These are phyloP conservation scores for Aegithalos caudatus DNA, from an alignment of 2,113 vertebrate species.

Conservation along the genomic window DNA sequence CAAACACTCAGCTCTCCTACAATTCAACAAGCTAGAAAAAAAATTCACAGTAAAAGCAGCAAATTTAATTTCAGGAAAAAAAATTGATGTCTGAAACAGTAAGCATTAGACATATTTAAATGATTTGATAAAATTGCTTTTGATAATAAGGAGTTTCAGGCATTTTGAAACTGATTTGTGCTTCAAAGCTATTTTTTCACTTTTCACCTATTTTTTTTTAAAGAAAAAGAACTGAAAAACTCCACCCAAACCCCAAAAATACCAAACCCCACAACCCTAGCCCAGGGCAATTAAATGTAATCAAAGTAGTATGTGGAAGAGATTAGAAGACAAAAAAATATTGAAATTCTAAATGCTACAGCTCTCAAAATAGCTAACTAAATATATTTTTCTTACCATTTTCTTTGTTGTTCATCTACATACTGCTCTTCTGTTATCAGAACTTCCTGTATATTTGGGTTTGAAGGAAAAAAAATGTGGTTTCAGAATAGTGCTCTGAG, in stretches of 20 bases:
- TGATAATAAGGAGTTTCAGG: background rate
- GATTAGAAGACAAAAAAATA: background rate
- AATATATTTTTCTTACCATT: background rate
- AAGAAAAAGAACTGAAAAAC: background rate
- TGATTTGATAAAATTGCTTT: background rate
- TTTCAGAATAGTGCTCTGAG: background rate
- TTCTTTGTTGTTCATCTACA: background rate
- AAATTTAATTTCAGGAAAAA: background rate
- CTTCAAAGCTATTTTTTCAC: background rate
- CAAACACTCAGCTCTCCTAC: background rate
- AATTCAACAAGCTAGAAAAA: background rate
- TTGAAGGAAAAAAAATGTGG: background rate
- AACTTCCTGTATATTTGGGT: background rate
- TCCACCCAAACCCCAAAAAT: background rate
- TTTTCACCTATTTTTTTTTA: background rate
- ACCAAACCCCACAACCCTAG: background rate
- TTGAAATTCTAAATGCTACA: background rate
- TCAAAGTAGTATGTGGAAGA: background rate
- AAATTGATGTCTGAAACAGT: background rate
- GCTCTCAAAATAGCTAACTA: background rate
- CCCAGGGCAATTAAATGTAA: background rate
- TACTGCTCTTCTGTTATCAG: background rate
- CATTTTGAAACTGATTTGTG: background rate
- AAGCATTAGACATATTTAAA: background rate
- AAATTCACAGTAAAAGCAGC: background rate